Percentiles rank a stretch among this genome's conserved stretches.
Evolutionary conservation across 2,888 invertebrate species (phyloP).

Genomic region (Tenthredo mesomela): DNA sequence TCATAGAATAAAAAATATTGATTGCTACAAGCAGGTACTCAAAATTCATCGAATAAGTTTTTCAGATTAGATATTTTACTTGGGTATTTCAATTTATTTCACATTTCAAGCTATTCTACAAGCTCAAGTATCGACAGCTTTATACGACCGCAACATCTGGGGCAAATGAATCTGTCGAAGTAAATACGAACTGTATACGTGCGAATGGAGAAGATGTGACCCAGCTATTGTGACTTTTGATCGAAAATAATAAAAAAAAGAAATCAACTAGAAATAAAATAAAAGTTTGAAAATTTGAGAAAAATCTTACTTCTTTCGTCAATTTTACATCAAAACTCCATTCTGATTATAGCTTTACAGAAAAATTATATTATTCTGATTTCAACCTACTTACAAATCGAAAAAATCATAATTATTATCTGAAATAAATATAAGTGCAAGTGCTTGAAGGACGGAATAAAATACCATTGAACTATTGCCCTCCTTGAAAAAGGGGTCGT

Average conservation of each 20-base stretch:
- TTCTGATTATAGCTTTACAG: neutral
- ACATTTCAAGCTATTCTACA: neutral
- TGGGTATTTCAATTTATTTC: neutral
- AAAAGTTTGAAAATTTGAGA: neutral
- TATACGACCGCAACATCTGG: constrained; percentile 10
- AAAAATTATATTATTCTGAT: neutral
- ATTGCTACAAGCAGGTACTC: neutral
- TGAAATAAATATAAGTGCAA: neutral
- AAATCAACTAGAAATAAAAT: neutral
- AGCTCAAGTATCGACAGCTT: constrained; percentile 12
- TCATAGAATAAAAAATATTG: neutral
- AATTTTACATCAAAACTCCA: neutral
- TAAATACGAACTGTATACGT: constrained; percentile 15
- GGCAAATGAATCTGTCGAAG: constrained; percentile 25
- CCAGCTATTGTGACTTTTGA: neutral
- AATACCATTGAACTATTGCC: neutral
- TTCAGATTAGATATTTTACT: neutral
- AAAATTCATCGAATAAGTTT: neutral
- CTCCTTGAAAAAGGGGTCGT: neutral
- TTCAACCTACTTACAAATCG: neutral
- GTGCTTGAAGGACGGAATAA: neutral
- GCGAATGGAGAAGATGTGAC: neutral
- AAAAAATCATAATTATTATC: neutral
- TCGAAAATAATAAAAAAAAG: neutral
- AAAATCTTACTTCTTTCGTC: neutral